Base-by-base conservation (phyloP, 1,140 invertebrate genomes). In the Bursaphelenchus mucronatus region DNA sequence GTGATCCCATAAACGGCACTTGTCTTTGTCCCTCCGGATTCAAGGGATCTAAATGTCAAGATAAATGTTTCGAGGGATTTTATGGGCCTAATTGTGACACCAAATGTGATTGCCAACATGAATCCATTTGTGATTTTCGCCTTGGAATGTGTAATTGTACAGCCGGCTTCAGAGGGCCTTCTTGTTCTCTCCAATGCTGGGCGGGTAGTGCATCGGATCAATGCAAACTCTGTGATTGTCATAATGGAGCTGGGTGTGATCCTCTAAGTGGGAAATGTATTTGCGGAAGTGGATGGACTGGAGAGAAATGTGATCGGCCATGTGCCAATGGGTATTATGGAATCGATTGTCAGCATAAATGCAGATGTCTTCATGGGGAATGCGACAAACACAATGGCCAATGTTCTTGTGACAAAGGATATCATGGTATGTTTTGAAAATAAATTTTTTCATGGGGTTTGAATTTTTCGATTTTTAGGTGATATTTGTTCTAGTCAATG, bases 391-490 rank as follows among this genome's bases (percentile, higher is more conserved):
- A 70, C 41, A 53, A 43, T 17, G 97, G 94, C 80, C 86, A 87
- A 3, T 98, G 94, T 83, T 90, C 94, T 79, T 97, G 97, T 82
- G 87, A 87, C 44, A 92, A 90, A 9, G 78, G 17, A 59, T 96
- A 92, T 82, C 87, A 94, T 83, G 84, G 88, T 63, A 84, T 87
- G 51, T 89, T 87, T 53, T 92, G 92, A 13, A 82, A 85, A 66
- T 94, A 91, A n/a, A 76, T 86, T 89, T 64, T 94, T 91, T 82
- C 81, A 87, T 65, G 88, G 90, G 41, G 92, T 82, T 19, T 83
- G 76, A 75, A 55, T 7, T 87, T 41, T 66, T 7, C 79, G 76
- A 8, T 61, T 67, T 43, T 81, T 81, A 70, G 83, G 83, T 6
- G 79, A 79, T 0, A 56, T 15, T 39, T 81, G 80, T 54, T 74